Evolutionary conservation across 1,140 invertebrate species (phyloP), one percentile per base, ranked within the genome.

Genomic region (Atta cephalotes): DNA sequence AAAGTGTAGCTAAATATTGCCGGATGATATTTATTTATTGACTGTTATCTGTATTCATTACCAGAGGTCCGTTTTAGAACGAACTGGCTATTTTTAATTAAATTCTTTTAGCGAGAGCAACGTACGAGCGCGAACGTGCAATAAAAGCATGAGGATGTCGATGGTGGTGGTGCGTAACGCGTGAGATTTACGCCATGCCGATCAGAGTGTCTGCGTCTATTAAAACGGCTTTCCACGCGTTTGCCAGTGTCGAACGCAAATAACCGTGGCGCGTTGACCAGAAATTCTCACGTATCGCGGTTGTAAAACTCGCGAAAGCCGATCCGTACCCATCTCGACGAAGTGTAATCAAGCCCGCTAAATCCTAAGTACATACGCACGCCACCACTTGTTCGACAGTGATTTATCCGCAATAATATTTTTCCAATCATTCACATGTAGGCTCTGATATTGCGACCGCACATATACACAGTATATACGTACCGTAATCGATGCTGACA

Each of bases 321-420:
- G 56, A 35, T 56, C 18, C 66, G 53, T 10, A 51, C 51, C 63
- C 63, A 80, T 86, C 85, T 82, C 78, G 66, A 72, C 85, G 49
- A 63, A 65, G 76, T 71, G 85, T 86, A 86, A 86, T 86, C 85
- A 86, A 71, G 58, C 68, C 25, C 79, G 60, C 66, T 58, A 72
- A 87, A 80, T 87, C 78, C 65, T 62, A 58, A 81, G 85, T 81
- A 86, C 86, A 65, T 62, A 71, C 80, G 25, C 60, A 60, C 39
- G 31, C 45, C 86, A 10, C 51, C 58, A 63, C 78, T 87, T 77
- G 53, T 81, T 58, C 62, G 39, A 62, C 53, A 25, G 68, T 85
- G 80, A 87, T 87, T 84, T 87, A 87, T 87, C 86, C 60, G 51
- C 80, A 35, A 87, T 84, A 74, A 87, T 66, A 87, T 87, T 87